Evolutionary conservation across 2,797 vertebrate genomes (phyloP).

Genomic region (Myripristis murdjan): DNA sequence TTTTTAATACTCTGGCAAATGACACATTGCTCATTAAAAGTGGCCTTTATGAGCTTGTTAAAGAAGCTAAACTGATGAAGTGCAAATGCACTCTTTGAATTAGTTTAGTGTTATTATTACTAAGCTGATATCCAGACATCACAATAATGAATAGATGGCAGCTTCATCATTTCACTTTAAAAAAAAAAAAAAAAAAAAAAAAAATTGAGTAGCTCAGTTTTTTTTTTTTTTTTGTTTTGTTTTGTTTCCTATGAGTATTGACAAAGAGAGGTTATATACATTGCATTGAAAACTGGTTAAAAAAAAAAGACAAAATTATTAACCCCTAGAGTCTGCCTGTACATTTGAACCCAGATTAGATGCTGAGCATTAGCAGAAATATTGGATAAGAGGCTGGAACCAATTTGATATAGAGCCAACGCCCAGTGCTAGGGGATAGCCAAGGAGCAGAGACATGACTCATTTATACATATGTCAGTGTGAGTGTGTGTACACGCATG

Average conservation of each 20-base stretch:
- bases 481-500: not conserved
- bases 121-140: not conserved
- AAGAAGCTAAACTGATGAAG: not conserved
- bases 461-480: not conserved
- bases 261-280: too few relatives aligned
- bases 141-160: not conserved
- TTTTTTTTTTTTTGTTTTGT: too few relatives aligned
- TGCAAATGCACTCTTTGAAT: not conserved
- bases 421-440: conserved; percentile 47
- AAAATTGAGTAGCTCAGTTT: not conserved
- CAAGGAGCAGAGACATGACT: not conserved
- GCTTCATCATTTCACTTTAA: not conserved
- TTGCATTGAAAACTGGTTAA: too few relatives aligned
- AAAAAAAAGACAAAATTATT: too few relatives aligned
- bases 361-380: conserved; percentile 71
- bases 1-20: not conserved
- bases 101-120: not conserved
- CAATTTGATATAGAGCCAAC: conserved; percentile 62
- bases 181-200: too few relatives aligned
- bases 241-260: too few relatives aligned
- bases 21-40: not conserved
- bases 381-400: conserved; percentile 65
- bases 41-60: not conserved
- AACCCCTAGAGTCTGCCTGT: conserved; percentile 22
- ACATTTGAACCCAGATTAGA: conserved; percentile 23